Base-by-base conservation (phyloP, 1,140 invertebrate species). In the Anadara kagoshimensis region DNA sequence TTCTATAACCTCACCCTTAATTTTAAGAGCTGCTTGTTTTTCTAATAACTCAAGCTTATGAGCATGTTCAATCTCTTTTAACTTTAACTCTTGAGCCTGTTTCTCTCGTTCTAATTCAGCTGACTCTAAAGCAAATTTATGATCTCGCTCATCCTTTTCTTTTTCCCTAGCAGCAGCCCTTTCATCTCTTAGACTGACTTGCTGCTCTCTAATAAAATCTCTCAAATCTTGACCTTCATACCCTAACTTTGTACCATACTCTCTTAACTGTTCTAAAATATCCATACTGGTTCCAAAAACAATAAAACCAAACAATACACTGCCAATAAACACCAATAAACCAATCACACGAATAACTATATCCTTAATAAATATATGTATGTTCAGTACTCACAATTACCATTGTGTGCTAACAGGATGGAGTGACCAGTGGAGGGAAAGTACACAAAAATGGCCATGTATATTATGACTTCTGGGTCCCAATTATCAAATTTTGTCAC, bases 201-300 rank as follows among this genome's bases (percentile, higher is more conserved):
- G 61, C 20, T 63, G 43, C 20, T 45, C 41, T 63, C 24, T 22
- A 22, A 63, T 47, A 47, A 63, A 63, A n/a, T n/a, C 7, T 2
- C 24, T 16, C 5, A 63, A 18, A 20, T 47, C n/a, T 10, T 44
- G 22, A 47, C 61, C 61, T 47, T 45, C 20, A 22, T 43, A 47
- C 0, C 61, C 61, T 26, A 63, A 47, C 22, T 16, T 16, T 3
- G 44, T 47, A 16, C 61, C 61, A 7, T 14, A n/a, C 0, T 3
- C 61, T 47, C 1, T 63, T 12, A 47, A 47, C 5, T 63, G 43
- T 2, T 63, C 22, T 8, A 63, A 8, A 16, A 14, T 47, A 41
- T 44, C 44, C 61, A 63, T 49, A 63, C 29, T 36, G n/a, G n/a
- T n/a, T n/a, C n/a, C n/a, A n/a, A n/a, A n/a, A n/a, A n/a, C n/a